Conservation (phyloP, 2,888 invertebrate genomes). For the Strigamia maritima region DNA sequence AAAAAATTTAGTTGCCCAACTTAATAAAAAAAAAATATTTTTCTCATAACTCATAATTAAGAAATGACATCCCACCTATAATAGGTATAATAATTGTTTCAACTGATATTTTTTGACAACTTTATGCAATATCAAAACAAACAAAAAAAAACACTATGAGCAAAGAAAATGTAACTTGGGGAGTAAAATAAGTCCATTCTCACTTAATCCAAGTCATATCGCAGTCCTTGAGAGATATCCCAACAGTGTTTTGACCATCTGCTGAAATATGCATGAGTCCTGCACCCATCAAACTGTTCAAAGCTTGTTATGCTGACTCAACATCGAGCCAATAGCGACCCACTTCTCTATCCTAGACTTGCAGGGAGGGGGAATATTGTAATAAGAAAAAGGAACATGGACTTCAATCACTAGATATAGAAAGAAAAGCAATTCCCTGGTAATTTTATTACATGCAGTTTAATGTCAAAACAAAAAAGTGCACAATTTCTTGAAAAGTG, state of each 20-base stretch:
- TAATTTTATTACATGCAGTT: too few relatives aligned
- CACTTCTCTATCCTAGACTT: neutral
- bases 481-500: too few relatives aligned
- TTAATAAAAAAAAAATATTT: too few relatives aligned
- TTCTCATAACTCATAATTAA: too few relatives aligned
- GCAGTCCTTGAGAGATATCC: neutral
- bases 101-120: too few relatives aligned
- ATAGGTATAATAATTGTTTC: too few relatives aligned
- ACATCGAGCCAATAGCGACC: neutral
- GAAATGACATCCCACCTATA: too few relatives aligned
- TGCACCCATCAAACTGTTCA: slow-evolving; percentile 8
- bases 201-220: slow-evolving; percentile 16
- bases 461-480: too few relatives aligned
- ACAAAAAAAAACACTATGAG: neutral
- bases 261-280: slow-evolving; percentile 16
- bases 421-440: too few relatives aligned
- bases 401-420: neutral
- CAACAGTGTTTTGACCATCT: slow-evolving; percentile 11
- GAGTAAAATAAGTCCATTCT: slow-evolving; percentile 14
- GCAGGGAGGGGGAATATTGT: neutral
- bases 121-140: too few relatives aligned
- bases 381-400: slow-evolving; percentile 3
- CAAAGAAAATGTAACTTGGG: neutral
- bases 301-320: slow-evolving; percentile 19
- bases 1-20: too few relatives aligned